phyloP scores from a whole-genome alignment of 1,140 invertebrate species.

The Muscidifurax raptorellus region DNA sequence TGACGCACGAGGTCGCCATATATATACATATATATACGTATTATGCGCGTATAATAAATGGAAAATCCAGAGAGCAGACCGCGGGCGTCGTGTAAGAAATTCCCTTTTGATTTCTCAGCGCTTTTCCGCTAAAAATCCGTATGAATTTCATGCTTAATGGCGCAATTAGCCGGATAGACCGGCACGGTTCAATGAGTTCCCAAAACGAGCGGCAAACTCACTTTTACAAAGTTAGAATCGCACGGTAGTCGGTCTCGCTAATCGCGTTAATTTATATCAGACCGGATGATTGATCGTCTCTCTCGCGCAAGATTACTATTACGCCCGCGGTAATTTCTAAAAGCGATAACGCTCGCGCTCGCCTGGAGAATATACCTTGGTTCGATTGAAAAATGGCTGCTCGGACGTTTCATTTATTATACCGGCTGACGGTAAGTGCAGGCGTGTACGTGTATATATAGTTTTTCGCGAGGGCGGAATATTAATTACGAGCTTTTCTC shows the following conservation, averaged over 20 bases:
- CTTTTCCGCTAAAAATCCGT: too few relatives aligned
- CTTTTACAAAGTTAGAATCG: too few relatives aligned
- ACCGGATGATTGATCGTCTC: constrained; percentile 47
- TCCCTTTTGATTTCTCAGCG: too few relatives aligned
- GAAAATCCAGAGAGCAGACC: not conserved
- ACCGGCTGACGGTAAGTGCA: not conserved
- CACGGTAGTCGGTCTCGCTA: constrained; percentile 33
- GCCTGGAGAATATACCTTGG: too few relatives aligned
- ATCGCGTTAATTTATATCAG: constrained; percentile 49
- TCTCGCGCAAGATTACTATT: constrained; percentile 11
- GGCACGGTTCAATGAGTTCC: not conserved
- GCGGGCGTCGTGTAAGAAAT: too few relatives aligned
- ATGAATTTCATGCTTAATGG: too few relatives aligned
- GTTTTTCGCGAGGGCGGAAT: constrained; percentile 18
- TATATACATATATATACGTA: too few relatives aligned
- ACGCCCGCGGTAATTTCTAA: constrained; percentile 4
- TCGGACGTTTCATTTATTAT: constrained; percentile 43
- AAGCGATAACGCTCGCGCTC: not conserved
- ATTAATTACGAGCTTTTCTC: constrained; percentile 39
- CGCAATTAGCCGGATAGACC: too few relatives aligned
- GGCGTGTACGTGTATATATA: not conserved
- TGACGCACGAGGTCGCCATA: too few relatives aligned
- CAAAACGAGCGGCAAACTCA: not conserved
- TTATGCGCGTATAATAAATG: too few relatives aligned
- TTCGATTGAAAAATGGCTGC: constrained; percentile 37